Evolutionary conservation across 2,797 vertebrate genomes (phyloP), one percentile per base, ranked within the genome.

Genomic region (Euthynnus affinis): DNA sequence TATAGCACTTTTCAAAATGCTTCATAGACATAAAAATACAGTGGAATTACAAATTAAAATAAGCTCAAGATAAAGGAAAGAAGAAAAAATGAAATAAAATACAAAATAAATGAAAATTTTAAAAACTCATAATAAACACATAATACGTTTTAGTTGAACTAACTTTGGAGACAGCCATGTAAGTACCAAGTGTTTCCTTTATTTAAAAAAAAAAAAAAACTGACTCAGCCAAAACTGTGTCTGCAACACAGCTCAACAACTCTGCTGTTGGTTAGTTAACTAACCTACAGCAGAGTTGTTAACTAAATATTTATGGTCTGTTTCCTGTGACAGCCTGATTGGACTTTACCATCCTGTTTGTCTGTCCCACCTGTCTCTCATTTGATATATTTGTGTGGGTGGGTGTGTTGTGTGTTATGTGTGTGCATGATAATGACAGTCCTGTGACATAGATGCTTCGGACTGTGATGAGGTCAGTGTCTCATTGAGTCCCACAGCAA

Each of bases 381-480:
- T 76, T 53, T 78, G 14, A 49, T 62, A 49, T 62, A 22, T 67
- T 14, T 52, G 32, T 64, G 58, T 69, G 58, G 62, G 69, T 49
- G 56, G 44, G 29, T 68, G 52, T 2, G 15, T 37, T 63, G 48
- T 62, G 37, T 74, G 48, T n/a, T n/a, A n/a, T 74, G 72, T 65
- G 56, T 51, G 34, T 71, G 59, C 0, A 17, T 18, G 63, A 14
- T 48, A 61, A 67, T 74, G 23, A 62, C 17, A 46, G 51, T 15
- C 63, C 65, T 73, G 62, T 78, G 80, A 79, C 76, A 71, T 58
- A 9, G 57, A 55, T 27, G 55, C 70, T 78, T 29, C 80, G 64
- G 66, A 48, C 81, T 76, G 46, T 53, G 80, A 69, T 71, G 80
- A 84, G 58, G 70, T 69, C 32, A 42, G 74, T 40, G 44, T 81